A percentile compares a stretch with the other conserved stretches of the same genome.
Conservation (phyloP, 2,113 vertebrate species). For the Ceyx cyanopectus region DNA sequence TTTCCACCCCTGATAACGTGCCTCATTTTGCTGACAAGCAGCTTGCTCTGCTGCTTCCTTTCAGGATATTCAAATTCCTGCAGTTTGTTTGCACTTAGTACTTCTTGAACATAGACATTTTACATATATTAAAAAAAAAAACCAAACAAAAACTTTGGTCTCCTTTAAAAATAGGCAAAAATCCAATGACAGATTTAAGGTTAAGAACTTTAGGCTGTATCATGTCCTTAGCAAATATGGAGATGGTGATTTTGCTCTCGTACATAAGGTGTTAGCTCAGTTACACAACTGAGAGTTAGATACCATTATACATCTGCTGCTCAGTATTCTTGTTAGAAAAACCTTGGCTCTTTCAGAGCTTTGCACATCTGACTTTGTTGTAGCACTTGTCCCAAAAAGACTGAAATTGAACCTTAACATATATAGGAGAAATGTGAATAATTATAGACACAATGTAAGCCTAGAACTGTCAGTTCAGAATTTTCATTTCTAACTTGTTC, state of each 20-base stretch:
- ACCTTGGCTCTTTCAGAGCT: neutral
- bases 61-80: neutral
- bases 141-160: neutral
- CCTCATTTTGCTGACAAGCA: neutral
- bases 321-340: neutral
- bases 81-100: neutral
- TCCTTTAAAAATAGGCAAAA: neutral
- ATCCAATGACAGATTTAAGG: neutral
- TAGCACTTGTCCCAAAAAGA: neutral
- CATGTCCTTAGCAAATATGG: neutral
- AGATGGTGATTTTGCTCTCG: neutral
- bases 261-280: neutral
- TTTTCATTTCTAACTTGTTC: neutral
- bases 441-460: neutral
- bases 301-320: neutral
- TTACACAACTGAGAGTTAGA: neutral
- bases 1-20: neutral
- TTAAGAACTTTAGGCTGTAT: neutral
- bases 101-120: neutral
- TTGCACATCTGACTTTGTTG: neutral
- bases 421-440: neutral
- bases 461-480: slow-evolving; percentile 32
- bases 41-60: neutral
- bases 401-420: neutral
- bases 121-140: too few species aligned